These are phyloP conservation scores for Chlamydotis undulata DNA, from an alignment of 2,113 vertebrate genomes.

Conservation along the genomic window DNA sequence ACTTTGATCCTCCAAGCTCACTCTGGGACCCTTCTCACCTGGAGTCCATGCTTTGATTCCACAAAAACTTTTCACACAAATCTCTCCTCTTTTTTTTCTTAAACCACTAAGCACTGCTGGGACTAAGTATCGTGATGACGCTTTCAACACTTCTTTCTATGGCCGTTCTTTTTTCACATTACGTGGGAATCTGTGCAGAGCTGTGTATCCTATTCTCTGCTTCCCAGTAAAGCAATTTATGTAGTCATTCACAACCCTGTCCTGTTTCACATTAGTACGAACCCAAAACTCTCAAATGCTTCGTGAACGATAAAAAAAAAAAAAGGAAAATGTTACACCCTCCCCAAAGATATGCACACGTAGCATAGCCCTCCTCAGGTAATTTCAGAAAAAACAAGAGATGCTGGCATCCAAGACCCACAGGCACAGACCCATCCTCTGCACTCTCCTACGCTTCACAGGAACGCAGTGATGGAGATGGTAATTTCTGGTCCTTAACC, in stretches of 20 bases:
- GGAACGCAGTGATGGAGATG: rapidly evolving
- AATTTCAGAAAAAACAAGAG: background rate
- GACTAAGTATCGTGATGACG: background rate
- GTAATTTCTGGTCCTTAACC: background rate
- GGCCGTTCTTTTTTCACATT: background rate
- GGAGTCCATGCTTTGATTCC: background rate
- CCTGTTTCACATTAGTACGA: background rate
- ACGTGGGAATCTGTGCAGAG: background rate
- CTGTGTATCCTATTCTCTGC: background rate
- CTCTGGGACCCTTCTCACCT: background rate
- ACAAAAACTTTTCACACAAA: background rate
- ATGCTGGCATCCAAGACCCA: background rate
- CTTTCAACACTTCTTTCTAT: background rate
- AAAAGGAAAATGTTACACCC: background rate
- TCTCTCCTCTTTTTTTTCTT: background rate
- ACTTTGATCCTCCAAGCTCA: background rate
- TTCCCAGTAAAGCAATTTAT: background rate
- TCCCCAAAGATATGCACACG: rapidly evolving
- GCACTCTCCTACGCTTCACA: background rate
- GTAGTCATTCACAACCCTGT: background rate
- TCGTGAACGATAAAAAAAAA: rapidly evolving
- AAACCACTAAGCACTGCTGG: background rate
- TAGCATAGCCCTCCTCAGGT: background rate
- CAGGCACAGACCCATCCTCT: background rate
- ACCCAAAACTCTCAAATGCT: background rate